Conservation (phyloP, 2,797 vertebrate species). For the Microctenopoma lineatum region DNA sequence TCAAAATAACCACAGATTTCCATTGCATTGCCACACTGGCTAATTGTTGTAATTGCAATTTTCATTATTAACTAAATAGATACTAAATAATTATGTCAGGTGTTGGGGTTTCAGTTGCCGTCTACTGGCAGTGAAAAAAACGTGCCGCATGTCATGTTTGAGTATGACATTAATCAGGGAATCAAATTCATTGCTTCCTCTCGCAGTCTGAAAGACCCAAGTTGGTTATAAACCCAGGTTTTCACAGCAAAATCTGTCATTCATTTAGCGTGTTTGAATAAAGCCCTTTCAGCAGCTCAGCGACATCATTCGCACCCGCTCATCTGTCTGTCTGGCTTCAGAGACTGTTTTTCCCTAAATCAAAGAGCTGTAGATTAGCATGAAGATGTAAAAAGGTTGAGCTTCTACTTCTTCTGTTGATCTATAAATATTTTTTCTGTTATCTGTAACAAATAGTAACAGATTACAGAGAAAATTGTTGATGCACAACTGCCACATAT, state of each 20-base stretch:
- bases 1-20: not conserved
- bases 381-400: not conserved
- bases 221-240: not conserved
- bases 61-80: constrained; percentile 15
- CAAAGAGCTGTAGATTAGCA: not conserved
- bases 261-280: not conserved
- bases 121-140: constrained; percentile 6
- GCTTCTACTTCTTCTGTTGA: not conserved
- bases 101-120: not conserved
- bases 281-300: not conserved
- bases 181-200: not conserved
- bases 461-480: too few species aligned
- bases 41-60: not conserved
- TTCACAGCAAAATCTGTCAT: not conserved
- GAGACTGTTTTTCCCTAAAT: not conserved
- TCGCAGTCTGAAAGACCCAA: not conserved
- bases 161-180: constrained; percentile 10
- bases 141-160: not conserved
- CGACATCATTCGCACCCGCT: not conserved
- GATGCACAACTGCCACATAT: too few species aligned
- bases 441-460: too few species aligned
- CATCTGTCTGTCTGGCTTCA: not conserved
- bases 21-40: too few species aligned
- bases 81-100: not conserved
- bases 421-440: too few species aligned